Percentiles rank a stretch among this genome's conserved stretches.
Conservation (phyloP, 2,888 invertebrate genomes). For the Cerastis rubricosa region DNA sequence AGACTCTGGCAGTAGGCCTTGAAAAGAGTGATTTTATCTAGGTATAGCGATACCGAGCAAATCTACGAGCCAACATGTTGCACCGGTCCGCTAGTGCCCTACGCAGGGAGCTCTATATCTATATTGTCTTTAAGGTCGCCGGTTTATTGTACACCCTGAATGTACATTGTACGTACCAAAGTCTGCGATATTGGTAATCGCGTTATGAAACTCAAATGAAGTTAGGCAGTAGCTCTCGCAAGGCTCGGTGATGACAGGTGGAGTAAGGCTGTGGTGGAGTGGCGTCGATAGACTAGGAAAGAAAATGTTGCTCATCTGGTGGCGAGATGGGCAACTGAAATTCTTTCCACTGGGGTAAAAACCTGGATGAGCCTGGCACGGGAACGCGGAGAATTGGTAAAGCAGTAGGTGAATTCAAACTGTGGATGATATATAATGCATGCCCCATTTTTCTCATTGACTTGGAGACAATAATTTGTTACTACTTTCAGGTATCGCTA, state of each 20-base stretch:
- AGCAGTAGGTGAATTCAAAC: not conserved
- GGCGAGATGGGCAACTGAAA: not conserved
- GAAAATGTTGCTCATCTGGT: not conserved
- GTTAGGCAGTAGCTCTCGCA: not conserved
- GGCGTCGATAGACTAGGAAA: not conserved
- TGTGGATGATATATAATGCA: not conserved
- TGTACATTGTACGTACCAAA: not conserved
- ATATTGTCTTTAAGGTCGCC: no score
- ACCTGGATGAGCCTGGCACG: not conserved
- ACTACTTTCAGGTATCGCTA: constrained; percentile 41
- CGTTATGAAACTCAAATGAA: not conserved
- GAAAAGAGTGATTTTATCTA: no score
- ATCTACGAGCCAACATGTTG: no score
- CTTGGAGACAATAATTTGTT: not conserved
- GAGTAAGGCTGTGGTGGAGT: not conserved
- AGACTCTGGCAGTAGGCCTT: no score
- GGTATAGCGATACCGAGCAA: no score
- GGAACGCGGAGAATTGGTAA: not conserved
- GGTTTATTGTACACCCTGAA: no score
- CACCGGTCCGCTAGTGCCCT: no score
- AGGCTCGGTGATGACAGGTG: not conserved
- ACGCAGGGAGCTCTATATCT: no score
- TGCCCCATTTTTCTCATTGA: not conserved
- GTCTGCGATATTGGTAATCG: not conserved
- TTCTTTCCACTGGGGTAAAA: no score